A percentile compares a stretch with the other conserved stretches of the same genome.
Conservation (phyloP, 1,140 invertebrate genomes). For the Manduca sexta region DNA sequence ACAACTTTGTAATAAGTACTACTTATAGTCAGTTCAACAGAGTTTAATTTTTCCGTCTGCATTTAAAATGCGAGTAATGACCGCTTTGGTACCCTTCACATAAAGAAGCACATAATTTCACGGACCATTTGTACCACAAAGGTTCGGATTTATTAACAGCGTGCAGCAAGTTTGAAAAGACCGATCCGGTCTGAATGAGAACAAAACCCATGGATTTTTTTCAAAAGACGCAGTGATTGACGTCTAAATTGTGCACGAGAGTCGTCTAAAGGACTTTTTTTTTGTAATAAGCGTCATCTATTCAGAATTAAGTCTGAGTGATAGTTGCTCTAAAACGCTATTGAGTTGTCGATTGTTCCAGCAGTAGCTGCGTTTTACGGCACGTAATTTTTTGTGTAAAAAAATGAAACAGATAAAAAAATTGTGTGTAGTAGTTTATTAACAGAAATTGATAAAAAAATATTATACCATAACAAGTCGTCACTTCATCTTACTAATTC, state of each 20-base stretch:
- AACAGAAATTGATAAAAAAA: too few species aligned
- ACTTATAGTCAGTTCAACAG: too few species aligned
- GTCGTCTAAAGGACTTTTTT: slow-evolving; percentile 33
- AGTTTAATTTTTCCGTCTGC: background rate
- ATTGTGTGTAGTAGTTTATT: too few species aligned
- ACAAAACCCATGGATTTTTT: slow-evolving; percentile 41
- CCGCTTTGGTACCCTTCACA: slow-evolving; percentile 7
- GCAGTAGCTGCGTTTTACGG: too few species aligned
- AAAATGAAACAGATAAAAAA: too few species aligned
- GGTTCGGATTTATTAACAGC: slow-evolving; percentile 18
- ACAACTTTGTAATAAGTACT: too few species aligned
- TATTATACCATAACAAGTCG: too few species aligned
- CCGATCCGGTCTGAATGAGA: slow-evolving; percentile 17
- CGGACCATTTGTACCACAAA: slow-evolving; percentile 50
- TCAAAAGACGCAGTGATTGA: slow-evolving; percentile 52
- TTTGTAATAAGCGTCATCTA: slow-evolving; percentile 36
- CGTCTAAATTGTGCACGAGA: slow-evolving; percentile 44
- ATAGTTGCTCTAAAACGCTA: slow-evolving; percentile 11
- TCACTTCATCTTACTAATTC: too few species aligned
- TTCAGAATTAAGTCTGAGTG: slow-evolving; percentile 33
- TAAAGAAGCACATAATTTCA: slow-evolving; percentile 47
- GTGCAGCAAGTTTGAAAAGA: slow-evolving; percentile 25
- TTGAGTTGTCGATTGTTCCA: background rate
- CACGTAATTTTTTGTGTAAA: too few species aligned
- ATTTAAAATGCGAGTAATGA: slow-evolving; percentile 2